Evolutionary conservation across 2,888 invertebrate genomes (phyloP), one percentile per base, ranked within the genome.

Genomic region (Merodon equestris): DNA sequence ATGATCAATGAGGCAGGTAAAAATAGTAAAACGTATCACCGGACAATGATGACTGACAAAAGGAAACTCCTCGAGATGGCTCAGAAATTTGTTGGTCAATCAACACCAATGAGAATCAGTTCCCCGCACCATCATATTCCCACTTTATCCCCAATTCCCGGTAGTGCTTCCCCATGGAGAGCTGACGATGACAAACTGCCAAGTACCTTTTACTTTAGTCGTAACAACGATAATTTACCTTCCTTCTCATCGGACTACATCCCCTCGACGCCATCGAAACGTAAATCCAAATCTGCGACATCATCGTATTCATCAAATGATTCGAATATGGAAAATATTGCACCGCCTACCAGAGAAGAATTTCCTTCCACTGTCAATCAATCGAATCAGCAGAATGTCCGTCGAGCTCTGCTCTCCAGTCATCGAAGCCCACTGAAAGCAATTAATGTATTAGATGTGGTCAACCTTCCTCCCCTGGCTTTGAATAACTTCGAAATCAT

Each of bases 161-260:
- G 75, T n/a, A 71, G 27, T 0, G 13, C 81, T 9, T 87, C 88
- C 7, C 88, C 88, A 0, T 88, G 88, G 88, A 86, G 88, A n/a
- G 85, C 86, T 0, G 57, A 84, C 1, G 84, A 85, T 34, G 82
- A 81, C 1, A 54, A 82, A n/a, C 61, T 88, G 17, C 88, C 88
- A 0, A 84, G 72, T 48, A 81, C 83, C 7, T 88, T 87, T 66
- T 83, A 84, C 56, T 88, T 88, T 36, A 83, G 83, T 1, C 81
- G 85, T 10, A 86, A 86, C 36, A 83, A 84, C 12, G 85, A 85
- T n/a, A 84, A 86, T 38, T 71, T 88, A 38, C 88, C 88, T 0
- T 87, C 88, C 0, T 88, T 86, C 76, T 88, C 88, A 12, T 87
- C 88, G 81, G 88, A 88, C 73, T 82, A 83, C 50, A 83, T 87